phyloP scores from a whole-genome alignment of 2,113 vertebrate genomes.

The Larimichthys polyactis region DNA sequence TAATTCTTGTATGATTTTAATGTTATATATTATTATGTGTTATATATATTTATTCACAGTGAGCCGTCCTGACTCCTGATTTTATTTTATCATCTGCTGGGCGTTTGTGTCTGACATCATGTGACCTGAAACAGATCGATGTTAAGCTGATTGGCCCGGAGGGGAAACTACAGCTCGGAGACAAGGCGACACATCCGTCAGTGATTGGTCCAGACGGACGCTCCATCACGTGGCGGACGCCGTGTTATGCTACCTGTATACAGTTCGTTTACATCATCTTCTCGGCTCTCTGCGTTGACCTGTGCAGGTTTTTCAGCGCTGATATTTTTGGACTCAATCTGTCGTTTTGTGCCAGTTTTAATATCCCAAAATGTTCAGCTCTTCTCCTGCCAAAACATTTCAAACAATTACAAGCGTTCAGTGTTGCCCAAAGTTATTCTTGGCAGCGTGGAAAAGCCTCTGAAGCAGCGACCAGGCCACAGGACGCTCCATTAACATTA shows the following conservation, averaged over 20 bases:
- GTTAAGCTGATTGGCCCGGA: slow-evolving; percentile 40
- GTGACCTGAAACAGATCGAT: slow-evolving; percentile 21
- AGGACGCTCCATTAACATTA: neutral
- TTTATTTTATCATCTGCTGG: neutral
- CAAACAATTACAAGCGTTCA: slow-evolving; percentile 48
- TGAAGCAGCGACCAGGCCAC: slow-evolving; percentile 14
- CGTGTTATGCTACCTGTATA: slow-evolving; percentile 18
- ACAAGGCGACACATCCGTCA: slow-evolving; percentile 29
- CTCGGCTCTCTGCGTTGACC: slow-evolving; percentile 14
- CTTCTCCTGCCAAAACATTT: slow-evolving; percentile 27
- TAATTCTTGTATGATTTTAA: too few relatives aligned
- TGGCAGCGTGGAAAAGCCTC: slow-evolving; percentile 32
- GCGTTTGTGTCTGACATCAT: neutral
- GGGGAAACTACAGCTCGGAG: slow-evolving; percentile 15
- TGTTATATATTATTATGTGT: too few relatives aligned
- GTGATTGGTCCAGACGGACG: slow-evolving; percentile 16
- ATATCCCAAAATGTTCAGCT: slow-evolving; percentile 21
- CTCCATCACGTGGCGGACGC: slow-evolving; percentile 17
- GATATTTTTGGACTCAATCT: slow-evolving; percentile 26
- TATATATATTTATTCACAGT: too few relatives aligned
- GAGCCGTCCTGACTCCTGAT: too few relatives aligned
- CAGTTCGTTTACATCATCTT: neutral
- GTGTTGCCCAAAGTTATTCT: slow-evolving; percentile 47
- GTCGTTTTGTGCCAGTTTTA: slow-evolving; percentile 27
- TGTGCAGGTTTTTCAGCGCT: neutral